A percentile compares a stretch with the other conserved stretches of the same genome.
These are phyloP conservation scores for Micropterix aruncella DNA, from an alignment of 2,888 invertebrate species.

Conservation along the genomic window DNA sequence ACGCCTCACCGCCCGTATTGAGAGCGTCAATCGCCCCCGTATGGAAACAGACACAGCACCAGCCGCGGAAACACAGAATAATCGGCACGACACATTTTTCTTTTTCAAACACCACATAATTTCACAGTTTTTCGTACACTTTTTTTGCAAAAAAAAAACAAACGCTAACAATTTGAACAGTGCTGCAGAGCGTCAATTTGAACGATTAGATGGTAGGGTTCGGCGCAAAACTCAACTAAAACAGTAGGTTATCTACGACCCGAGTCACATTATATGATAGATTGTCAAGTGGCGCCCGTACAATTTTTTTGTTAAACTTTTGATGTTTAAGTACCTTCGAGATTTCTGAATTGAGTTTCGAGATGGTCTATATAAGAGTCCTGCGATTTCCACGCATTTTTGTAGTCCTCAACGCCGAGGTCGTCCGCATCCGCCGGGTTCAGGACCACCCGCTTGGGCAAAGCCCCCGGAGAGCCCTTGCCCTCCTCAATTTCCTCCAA, in stretches of 20 bases:
- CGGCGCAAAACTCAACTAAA: too few relatives aligned
- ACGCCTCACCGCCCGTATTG: too few relatives aligned
- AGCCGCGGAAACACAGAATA: too few relatives aligned
- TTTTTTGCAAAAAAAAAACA: too few relatives aligned
- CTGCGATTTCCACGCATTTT: slow-evolving; percentile 59
- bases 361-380: slow-evolving; percentile 62
- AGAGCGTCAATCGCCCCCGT: too few relatives aligned
- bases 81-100: too few relatives aligned
- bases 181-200: not conserved
- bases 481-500: not conserved
- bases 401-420: slow-evolving; percentile 49
- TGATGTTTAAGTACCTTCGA: slow-evolving; percentile 65
- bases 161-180: too few relatives aligned
- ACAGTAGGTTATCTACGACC: too few relatives aligned
- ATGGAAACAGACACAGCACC: too few relatives aligned
- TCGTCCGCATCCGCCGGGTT: slow-evolving; percentile 49
- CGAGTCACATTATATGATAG: slow-evolving; percentile 14
- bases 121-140: too few relatives aligned
- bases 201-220: not conserved
- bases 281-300: slow-evolving; percentile 17
- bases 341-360: slow-evolving; percentile 58
- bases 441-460: slow-evolving; percentile 36
- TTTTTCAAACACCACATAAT: too few relatives aligned
- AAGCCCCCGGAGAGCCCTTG: not conserved
- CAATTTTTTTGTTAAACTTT: too few relatives aligned